Conservation (phyloP, 37 sponge, comb jelly and placozoan genomes). For the Spongia lamella region DNA sequence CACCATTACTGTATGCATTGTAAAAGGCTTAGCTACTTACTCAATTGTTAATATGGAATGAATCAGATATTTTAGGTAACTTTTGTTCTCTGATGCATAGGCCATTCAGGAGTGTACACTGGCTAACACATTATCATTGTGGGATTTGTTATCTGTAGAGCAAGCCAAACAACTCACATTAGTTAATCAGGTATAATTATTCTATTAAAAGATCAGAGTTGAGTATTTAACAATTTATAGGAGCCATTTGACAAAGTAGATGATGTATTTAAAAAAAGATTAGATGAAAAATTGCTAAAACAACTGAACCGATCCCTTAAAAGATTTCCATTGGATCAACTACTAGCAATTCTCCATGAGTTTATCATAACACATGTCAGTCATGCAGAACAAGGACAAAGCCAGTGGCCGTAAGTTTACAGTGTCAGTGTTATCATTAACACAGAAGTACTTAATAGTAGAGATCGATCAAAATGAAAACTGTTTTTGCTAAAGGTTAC, state of each 20-base stretch:
- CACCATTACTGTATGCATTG: no score
- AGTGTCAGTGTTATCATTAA: no score
- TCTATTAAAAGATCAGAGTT: no score
- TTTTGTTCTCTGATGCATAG: conserved; percentile 5
- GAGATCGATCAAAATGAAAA: no score
- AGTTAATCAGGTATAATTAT: conserved; percentile 23
- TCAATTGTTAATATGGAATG: no score
- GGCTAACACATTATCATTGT: conserved; percentile 53
- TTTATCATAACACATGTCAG: conserved; percentile 45
- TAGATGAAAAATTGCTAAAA: background rate
- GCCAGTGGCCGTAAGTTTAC: background rate
- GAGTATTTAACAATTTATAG: background rate
- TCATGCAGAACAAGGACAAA: background rate
- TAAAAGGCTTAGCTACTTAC: no score
- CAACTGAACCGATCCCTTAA: conserved; percentile 1
- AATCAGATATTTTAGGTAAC: no score
- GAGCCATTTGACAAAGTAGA: conserved; percentile 1
- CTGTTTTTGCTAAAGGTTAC: no score
- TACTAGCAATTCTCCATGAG: conserved; percentile 42
- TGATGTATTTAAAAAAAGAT: background rate
- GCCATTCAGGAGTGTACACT: conserved; percentile 40
- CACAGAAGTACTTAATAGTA: no score
- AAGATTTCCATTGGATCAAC: conserved; percentile 6
- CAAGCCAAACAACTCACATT: conserved; percentile 26
- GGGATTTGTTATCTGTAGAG: conserved; percentile 59